A percentile compares a stretch with the other conserved stretches of the same genome.
phyloP scores from a whole-genome alignment of 1,140 invertebrate genomes.

The Dinothrombium tinctorium region DNA sequence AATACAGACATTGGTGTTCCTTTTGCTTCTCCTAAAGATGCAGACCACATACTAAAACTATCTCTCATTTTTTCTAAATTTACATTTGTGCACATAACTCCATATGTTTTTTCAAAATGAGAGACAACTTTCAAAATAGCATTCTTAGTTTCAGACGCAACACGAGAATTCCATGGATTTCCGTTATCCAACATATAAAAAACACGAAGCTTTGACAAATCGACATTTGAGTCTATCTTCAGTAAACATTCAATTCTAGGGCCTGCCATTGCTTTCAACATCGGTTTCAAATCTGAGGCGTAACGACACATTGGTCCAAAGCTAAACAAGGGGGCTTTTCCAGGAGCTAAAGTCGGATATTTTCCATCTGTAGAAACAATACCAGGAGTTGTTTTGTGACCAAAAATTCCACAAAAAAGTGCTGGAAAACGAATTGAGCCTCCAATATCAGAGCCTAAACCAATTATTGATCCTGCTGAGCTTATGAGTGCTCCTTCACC shows the following conservation, averaged over 20 bases:
- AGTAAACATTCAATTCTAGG: not conserved
- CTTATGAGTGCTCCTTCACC: conserved; percentile 32
- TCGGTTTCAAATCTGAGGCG: not conserved
- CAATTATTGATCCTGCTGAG: conserved; percentile 53
- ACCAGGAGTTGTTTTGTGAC: conserved; percentile 69
- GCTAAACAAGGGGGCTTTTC: conserved; percentile 17
- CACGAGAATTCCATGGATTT: conserved; percentile 42
- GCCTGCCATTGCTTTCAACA: not conserved
- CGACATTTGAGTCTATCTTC: conserved; percentile 35
- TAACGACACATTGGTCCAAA: not conserved
- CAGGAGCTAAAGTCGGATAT: conserved; percentile 2
- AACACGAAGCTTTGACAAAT: conserved; percentile 40
- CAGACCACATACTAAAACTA: no score
- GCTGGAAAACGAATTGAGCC: conserved; percentile 86
- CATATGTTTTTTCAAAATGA: no score
- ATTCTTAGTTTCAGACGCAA: conserved; percentile 42
- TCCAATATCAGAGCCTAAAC: conserved; percentile 79
- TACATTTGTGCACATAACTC: no score
- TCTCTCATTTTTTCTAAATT: no score
- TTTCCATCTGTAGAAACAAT: not conserved
- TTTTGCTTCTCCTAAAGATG: no score
- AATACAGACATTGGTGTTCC: no score
- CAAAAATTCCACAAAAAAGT: conserved; percentile 85
- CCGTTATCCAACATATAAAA: conserved; percentile 67
- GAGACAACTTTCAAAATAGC: not conserved